Evolutionary conservation across 1,140 invertebrate genomes (phyloP).

Genomic region (Oreohelix idahoensis): DNA sequence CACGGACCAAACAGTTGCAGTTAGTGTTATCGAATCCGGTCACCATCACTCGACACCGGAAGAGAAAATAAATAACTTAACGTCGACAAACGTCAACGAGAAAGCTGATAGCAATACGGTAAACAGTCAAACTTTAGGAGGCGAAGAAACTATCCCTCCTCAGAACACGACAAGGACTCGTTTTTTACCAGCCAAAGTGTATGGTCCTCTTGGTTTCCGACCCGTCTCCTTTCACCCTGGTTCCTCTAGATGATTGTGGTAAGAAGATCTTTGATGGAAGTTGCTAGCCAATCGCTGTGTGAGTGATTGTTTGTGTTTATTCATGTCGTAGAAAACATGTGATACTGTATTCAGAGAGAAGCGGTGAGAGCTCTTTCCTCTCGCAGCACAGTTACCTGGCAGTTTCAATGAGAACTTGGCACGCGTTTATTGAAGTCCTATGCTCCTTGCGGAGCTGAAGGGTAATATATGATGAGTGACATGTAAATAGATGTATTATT

Average conservation of each 20-base stretch:
- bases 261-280: no score
- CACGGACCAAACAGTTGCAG: not conserved
- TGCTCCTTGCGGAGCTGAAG: no score
- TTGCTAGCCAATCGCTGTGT: no score
- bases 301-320: no score
- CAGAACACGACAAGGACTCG: not conserved
- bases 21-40: not conserved
- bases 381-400: no score
- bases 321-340: no score
- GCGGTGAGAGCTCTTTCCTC: no score
- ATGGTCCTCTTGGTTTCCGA: conserved; percentile 15
- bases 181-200: conserved; percentile 18
- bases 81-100: not conserved
- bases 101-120: not conserved
- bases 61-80: not conserved
- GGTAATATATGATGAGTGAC: no score
- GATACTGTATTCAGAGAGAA: no score
- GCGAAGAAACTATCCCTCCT: not conserved
- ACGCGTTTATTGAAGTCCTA: no score
- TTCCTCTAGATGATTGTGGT: not conserved
- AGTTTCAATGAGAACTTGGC: no score
- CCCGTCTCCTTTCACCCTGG: conserved; percentile 13
- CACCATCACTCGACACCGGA: not conserved
- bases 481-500: no score
- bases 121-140: not conserved